Evolutionary conservation across 64 coral and sea anemone genomes (phyloP), one percentile per base, ranked within the genome.

Genomic region (Orbicella faveolata): DNA sequence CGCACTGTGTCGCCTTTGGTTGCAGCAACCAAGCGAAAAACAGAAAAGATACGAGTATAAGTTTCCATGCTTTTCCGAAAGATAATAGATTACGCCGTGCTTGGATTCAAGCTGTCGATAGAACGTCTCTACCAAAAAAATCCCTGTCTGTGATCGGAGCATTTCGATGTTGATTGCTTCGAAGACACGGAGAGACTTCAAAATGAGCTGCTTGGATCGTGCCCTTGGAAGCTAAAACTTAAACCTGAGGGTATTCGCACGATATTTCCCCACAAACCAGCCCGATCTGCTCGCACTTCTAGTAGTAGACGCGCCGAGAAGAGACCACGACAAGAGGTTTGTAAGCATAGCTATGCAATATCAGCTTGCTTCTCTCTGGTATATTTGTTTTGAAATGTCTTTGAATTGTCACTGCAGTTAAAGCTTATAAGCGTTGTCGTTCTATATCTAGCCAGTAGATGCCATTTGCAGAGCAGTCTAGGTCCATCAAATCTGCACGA

Each of bases 211-310:
- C 17, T 92, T 26, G 84, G 90, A 37, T 36, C 72, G 30, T 52
- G 75, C 48, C 10, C 6, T 12, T 73, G 17, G 39, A 87, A 61
- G 21, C 70, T 52, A 61, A 59, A 26, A 18, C 76, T 92, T 6
- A 73, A 79, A 9, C 41, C 90, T 33, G 83, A 37, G 14, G 76
- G 41, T 36, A 33, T 92, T 20, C 90, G 83, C 0, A 87, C 83
- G 17, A 73, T 87, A 5, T 92, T 92, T 73, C 6, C 83, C 14
- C 84, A 92, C 52, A 92, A 87, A 80, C 75, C 63, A 36, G 18
- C 59, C 9, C 15, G 57, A 36, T 2, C 4, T 30, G 44, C 10
- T 53, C 73, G 83, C 0, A 13, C 23, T 21, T 57, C 83, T 1
- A 92, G 83, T 63, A 61, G 70, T 15, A 54, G 57, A 62, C 61